phyloP scores from a whole-genome alignment of 37 sponge, comb jelly and placozoan genomes.

The Dysidea cf. avara region DNA sequence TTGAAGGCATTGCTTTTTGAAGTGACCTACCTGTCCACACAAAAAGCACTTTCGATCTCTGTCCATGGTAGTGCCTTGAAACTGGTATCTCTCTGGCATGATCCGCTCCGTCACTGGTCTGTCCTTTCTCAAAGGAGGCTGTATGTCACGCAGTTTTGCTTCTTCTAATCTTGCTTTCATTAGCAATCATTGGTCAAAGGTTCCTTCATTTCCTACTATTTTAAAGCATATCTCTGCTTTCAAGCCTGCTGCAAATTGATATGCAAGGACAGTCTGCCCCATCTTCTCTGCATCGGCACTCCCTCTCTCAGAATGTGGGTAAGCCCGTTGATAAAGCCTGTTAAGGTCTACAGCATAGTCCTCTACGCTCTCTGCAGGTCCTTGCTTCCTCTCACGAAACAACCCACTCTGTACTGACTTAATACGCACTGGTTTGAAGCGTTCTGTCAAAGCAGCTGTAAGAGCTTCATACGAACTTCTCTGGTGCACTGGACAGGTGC shows the following conservation, averaged over 20 bases:
- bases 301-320: background rate
- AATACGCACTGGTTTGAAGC: constrained; percentile 46
- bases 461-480: constrained; percentile 27
- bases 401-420: too few relatives aligned
- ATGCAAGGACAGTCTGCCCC: constrained; percentile 38
- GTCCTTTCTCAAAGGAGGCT: background rate
- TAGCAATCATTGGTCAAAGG: constrained; percentile 30
- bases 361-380: constrained; percentile 31
- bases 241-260: constrained; percentile 48
- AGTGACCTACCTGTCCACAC: too few relatives aligned
- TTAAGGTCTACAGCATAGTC: constrained; percentile 43
- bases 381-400: constrained; percentile 45
- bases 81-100: too few relatives aligned
- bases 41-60: too few relatives aligned
- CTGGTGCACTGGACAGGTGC: constrained; percentile 38
- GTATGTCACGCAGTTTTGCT: constrained; percentile 31
- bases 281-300: constrained; percentile 42
- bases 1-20: constrained; percentile 29
- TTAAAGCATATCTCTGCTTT: constrained; percentile 20
- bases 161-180: constrained; percentile 59
- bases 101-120: too few relatives aligned
- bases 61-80: too few relatives aligned
- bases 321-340: constrained; percentile 36
- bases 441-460: constrained; percentile 29
- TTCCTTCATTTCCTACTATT: constrained; percentile 36